Evolutionary conservation across 2,888 invertebrate species (phyloP), one percentile per base, ranked within the genome.

Genomic region (Habrosyne pyritoides): DNA sequence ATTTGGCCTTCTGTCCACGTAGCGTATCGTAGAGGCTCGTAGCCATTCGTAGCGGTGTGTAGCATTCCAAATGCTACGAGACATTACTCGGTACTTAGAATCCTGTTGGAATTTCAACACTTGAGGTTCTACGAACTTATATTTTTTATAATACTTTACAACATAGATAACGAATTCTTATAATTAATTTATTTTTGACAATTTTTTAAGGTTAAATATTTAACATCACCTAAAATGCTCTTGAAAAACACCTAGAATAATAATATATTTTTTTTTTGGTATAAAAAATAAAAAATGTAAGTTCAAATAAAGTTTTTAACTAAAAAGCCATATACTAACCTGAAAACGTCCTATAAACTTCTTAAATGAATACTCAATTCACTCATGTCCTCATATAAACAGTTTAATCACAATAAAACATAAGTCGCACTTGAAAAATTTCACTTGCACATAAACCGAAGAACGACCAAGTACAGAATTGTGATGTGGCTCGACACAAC

Each of bases 361-460:
- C 22, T 33, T 57, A 59, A 49, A 22, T 26, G 60, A 49, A 55
- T 46, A 64, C 58, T 42, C 42, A 18, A 65, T 66, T 64, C 61
- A 74, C 59, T 75, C 64, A 77, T 77, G 67, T 71, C 71, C 26
- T 49, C 49, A 50, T 18, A 18, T 10, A 10, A 68, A 67, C 61
- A 72, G 71, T 69, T 64, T 30, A 69, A 68, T 60, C 77, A 67
- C 71, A 69, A 42, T 42, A 18, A 74, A 55, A 77, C 76, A 64
- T 54, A 65, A 75, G 69, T 56, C 69, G 69, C 81, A 81, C 77
- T 74, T 71, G 67, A 68, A 61, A n/a, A 72, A 82, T 78, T 69
- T 67, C 81, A 84, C 80, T 74, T 62, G 72, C 72, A 69, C 78
- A 69, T 66, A 63, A 70, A 70, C 71, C 72, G 69, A 69, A 67